Base-by-base conservation (phyloP, 2,797 vertebrate genomes). In the Molossus molossus region DNA sequence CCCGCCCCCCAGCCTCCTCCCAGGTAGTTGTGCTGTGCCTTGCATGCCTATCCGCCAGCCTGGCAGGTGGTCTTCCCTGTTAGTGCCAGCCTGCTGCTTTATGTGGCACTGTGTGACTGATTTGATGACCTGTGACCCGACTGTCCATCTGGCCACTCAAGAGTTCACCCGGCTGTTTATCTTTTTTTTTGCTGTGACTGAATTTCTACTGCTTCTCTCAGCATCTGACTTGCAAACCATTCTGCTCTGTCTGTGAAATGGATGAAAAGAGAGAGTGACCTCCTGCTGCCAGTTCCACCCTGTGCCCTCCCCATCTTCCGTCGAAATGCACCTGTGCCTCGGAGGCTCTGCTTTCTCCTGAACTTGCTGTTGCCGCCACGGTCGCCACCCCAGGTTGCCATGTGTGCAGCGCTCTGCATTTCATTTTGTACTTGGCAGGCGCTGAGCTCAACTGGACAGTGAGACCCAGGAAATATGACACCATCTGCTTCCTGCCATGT, bases 401-500 rank as follows among this genome's bases (percentile, higher is more conserved):
- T 55, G 87, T 23, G 55, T 23, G 45, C 1, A 0, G 50, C 33
- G 69, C 91, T 93, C 73, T 88, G 87, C 53, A 1, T 94, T 98
- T 96, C 95, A 92, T 94, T 96, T 96, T 94, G 94, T 65, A 72
- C 85, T 97, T 98, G 97, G 96, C 97, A 96, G 96, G 64, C 0
- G 0, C 87, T 96, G 93, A 91, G 81, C 87, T 96, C 93, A 62
- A 96, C 91, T 83, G 96, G 97, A 97, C 97, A 96, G 91, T 77
- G 91, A 97, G 95, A 76, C 94, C 87, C 77, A 92, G 93, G 85
- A 96, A 97, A 97, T 96, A 95, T 96, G 97, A 97, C 93, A 97
- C 97, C 97, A 97, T 97, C 97, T 98, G 97, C 96, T 97, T 97
- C 94, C 94, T 97, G 97, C 96, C 97, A 95, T 94, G 96, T 93